Evolutionary conservation across 2,113 vertebrate genomes (phyloP).

Genomic region (Labrus mixtus): DNA sequence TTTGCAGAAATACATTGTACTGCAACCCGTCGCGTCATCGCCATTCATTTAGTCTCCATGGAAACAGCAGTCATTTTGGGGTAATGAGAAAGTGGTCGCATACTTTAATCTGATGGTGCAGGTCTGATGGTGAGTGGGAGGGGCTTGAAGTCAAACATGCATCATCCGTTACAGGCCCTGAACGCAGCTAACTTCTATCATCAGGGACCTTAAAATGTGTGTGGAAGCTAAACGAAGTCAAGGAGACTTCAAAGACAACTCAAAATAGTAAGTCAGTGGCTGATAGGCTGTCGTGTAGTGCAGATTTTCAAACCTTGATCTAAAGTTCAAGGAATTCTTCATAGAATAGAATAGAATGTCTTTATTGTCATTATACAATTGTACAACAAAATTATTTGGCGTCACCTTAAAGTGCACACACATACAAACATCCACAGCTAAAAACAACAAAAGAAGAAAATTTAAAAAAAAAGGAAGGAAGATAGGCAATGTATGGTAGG

Average conservation of each 20-base stretch:
- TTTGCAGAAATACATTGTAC: slow-evolving; percentile 77
- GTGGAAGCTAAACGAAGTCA: slow-evolving; percentile 9
- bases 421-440: too few relatives aligned
- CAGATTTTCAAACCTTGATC: background rate
- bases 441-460: too few relatives aligned
- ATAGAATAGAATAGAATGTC: too few relatives aligned
- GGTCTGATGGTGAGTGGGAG: slow-evolving; percentile 40
- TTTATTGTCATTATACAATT: too few relatives aligned
- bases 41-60: slow-evolving; percentile 47
- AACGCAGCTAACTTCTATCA: slow-evolving; percentile 19
- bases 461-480: too few relatives aligned
- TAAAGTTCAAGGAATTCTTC: background rate
- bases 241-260: slow-evolving; percentile 44
- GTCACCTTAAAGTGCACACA: too few relatives aligned
- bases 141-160: slow-evolving; percentile 10
- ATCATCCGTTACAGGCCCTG: slow-evolving; percentile 17
- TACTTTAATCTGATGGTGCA: slow-evolving; percentile 48
- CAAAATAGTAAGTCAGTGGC: slow-evolving; percentile 3
- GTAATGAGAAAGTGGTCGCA: slow-evolving; percentile 10
- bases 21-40: slow-evolving; percentile 32
- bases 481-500: too few relatives aligned
- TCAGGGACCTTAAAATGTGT: slow-evolving; percentile 16
- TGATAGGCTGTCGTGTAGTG: background rate
- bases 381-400: too few relatives aligned
- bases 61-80: slow-evolving; percentile 56